Base-by-base conservation (phyloP, 2,888 invertebrate genomes). In the Tridacna crocea region DNA sequence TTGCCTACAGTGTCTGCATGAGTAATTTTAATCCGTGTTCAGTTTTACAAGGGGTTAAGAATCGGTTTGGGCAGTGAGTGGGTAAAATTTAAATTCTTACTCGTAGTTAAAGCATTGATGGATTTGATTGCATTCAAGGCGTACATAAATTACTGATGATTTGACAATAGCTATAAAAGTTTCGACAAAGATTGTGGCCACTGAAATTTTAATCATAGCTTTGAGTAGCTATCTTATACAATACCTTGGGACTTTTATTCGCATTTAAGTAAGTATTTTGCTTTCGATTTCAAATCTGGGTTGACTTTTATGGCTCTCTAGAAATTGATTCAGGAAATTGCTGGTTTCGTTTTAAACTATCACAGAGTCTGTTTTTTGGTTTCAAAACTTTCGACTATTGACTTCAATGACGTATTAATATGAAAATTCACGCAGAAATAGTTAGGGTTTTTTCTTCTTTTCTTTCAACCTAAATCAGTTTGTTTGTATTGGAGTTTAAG, bases 191-290 rank as follows among this genome's bases (percentile, higher is more conserved):
- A 51, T 70, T 48, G 22, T 24, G 47, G 51, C 48, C 15, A 51
- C n/a, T 22, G 47, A 70, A 51, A 70, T 17, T 51, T 70, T 70
- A 70, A 70, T 47, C 47, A 47, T 22, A 47, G 51, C 22, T 36
- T 13, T 11, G 22, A 17, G 22, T 13, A 24, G 51, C 22, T 26
- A 22, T 70, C 70, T 70, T 70, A 70, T 70, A 70, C 70, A 70
- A 70, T 70, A 70, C 12, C 2, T 6, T 70, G 70, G 36, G 70
- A 70, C 70, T 70, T 70, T 70, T 70, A 70, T 70, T 70, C 48
- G 51, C 70, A 24, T 70, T 70, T 70, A 70, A 70, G 70, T 70
- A 70, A 70, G 70, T 70, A 70, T 26, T 70, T 70, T 70, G 70
- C 51, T 70, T 70, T 70, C 70, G 70, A 70, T 70, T 70, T 70